Base-by-base conservation (phyloP, 2,113 vertebrate species). In the Hippoglossus stenolepis region DNA sequence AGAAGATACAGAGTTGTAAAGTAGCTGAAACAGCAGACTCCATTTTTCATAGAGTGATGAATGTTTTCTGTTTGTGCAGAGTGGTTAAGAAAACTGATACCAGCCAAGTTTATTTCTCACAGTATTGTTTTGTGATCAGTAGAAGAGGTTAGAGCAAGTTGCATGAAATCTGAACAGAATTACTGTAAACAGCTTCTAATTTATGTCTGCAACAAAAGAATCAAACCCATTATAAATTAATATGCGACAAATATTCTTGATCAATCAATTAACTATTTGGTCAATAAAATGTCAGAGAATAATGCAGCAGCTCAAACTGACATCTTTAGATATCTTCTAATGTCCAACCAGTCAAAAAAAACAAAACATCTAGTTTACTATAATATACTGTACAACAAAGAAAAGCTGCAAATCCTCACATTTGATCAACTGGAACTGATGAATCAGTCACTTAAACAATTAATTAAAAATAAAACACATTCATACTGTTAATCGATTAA, bases 1-100 rank as follows among this genome's bases (percentile, higher is more conserved):
- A 80, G 18, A 60, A 58, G 60, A 80, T 20, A 62, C 31, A 71
- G 23, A 38, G 14, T 23, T 40, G 38, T 28, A 53, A 26, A 2
- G 6, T 2, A 23, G 15, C 5, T 12, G 13, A 69, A 61, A 72
- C 17, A 79, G n/a, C 24, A 70, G n/a, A 31, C 31, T 31, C 31
- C 31, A 47, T 10, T 40, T 40, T 12, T 9, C 38, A 40, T 40
- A 9, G 38, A 12, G 38, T 40, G 38, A 43, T 12, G 13, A 3
- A 43, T 43, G 2, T 3, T 43, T 13, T 43, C 40, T 43, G 10
- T 43, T 43, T 12, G 40, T 0, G 40, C 10, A 13, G 40, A 43
- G 40, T 3, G 40, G 11, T 43, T 43, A 12, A 43, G 11, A 43
- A 43, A 43, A 13, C 40, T 43, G 40, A 12, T 43, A 43, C 13